These are phyloP conservation scores for Pampus argenteus DNA, from an alignment of 2,797 vertebrate species.

Conservation along the genomic window DNA sequence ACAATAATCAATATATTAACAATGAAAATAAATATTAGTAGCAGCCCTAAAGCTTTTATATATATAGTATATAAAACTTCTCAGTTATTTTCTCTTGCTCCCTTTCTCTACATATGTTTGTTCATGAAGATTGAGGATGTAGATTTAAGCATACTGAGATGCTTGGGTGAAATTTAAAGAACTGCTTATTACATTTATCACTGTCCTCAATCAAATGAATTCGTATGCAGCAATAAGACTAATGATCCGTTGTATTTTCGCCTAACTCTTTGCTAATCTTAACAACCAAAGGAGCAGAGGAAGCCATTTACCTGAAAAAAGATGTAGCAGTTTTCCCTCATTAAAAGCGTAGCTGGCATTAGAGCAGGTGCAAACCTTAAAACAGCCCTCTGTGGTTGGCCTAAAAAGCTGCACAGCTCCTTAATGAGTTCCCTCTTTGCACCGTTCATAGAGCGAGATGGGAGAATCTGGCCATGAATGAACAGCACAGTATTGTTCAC, in stretches of 20 bases:
- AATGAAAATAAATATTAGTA: not conserved
- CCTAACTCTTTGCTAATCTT: slow-evolving; percentile 40
- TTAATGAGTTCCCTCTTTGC: slow-evolving; percentile 78
- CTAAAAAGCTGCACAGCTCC: slow-evolving; percentile 60
- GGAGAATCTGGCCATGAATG: slow-evolving; percentile 64
- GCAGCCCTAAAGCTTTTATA: not conserved
- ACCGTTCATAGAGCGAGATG: slow-evolving; percentile 48
- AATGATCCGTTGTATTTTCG: slow-evolving; percentile 31
- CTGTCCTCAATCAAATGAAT: slow-evolving; percentile 44
- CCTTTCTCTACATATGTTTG: not conserved
- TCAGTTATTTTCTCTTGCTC: not conserved
- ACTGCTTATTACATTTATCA: slow-evolving; percentile 41
- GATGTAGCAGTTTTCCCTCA: slow-evolving; percentile 66
- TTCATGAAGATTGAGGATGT: slow-evolving; percentile 38
- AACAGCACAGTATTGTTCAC: slow-evolving; percentile 74
- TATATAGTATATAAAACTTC: not conserved
- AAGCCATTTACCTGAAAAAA: slow-evolving; percentile 68
- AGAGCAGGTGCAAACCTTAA: slow-evolving; percentile 77
- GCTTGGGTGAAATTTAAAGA: slow-evolving; percentile 25
- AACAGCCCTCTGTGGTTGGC: slow-evolving; percentile 67
- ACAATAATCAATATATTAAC: not conserved
- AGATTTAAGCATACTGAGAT: slow-evolving; percentile 24
- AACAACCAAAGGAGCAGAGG: slow-evolving; percentile 50
- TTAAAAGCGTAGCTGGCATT: slow-evolving; percentile 72
- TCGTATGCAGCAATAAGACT: slow-evolving; percentile 20